Percentiles rank a stretch among this genome's conserved stretches.
Evolutionary conservation across 2,113 vertebrate genomes (phyloP).

Genomic region (Corvus cornix): DNA sequence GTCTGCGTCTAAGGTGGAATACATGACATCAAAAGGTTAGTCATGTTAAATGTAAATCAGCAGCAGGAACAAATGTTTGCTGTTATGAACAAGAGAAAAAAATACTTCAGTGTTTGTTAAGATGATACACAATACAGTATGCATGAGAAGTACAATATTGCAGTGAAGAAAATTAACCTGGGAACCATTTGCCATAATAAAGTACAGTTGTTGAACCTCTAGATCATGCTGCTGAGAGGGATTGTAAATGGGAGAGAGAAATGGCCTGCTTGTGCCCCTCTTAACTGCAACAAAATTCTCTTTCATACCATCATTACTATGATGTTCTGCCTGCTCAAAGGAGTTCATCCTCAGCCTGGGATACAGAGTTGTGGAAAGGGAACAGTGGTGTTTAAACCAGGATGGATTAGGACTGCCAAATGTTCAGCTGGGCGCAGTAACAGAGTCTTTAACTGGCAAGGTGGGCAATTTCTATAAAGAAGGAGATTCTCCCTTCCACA

Average conservation of each 20-base stretch:
- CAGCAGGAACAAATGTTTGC: background rate
- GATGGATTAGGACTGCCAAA: background rate
- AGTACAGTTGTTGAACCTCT: background rate
- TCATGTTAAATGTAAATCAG: background rate
- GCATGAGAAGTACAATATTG: background rate
- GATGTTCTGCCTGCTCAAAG: background rate
- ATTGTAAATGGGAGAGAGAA: background rate
- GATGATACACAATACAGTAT: background rate
- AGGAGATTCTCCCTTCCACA: background rate
- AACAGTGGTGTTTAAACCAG: background rate
- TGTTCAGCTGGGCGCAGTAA: background rate
- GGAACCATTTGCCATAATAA: background rate
- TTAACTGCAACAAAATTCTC: background rate
- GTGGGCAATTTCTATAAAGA: background rate
- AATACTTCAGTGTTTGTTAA: background rate
- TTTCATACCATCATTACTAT: background rate
- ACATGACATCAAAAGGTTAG: constrained; percentile 24
- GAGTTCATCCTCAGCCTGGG: background rate
- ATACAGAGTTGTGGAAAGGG: background rate
- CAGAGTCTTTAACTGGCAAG: background rate
- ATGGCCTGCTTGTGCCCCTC: background rate
- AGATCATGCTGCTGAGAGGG: background rate
- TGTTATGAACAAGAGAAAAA: background rate
- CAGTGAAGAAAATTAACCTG: background rate
- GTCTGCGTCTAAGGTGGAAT: constrained; percentile 79